These are phyloP conservation scores for Nannobrachium achirus DNA, from an alignment of 2,113 vertebrate genomes.

Conservation along the genomic window DNA sequence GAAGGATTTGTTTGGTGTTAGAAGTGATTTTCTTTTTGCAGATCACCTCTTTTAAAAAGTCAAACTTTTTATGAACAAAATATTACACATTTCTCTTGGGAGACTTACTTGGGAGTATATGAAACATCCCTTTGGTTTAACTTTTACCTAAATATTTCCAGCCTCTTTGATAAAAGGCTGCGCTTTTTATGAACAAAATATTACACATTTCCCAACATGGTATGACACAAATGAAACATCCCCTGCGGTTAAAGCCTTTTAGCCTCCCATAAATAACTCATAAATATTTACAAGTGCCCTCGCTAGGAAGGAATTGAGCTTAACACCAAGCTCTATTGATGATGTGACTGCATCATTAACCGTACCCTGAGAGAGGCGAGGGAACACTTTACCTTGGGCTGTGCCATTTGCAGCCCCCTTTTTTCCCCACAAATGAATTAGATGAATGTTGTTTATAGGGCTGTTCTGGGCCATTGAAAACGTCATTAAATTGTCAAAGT, in stretches of 20 bases:
- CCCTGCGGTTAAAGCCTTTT: constrained; percentile 17
- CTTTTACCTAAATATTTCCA: too few species aligned
- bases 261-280: constrained; percentile 19
- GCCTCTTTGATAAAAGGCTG: too few species aligned
- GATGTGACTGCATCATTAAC: constrained; percentile 65
- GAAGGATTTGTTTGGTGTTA: too few species aligned
- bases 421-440: constrained; percentile 59
- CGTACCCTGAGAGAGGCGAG: constrained; percentile 37
- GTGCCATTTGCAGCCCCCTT: constrained; percentile 27
- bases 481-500: constrained; percentile 52
- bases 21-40: too few species aligned
- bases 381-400: constrained; percentile 53
- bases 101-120: too few species aligned
- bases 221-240: constrained; percentile 4
- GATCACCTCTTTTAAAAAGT: too few species aligned
- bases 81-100: too few species aligned
- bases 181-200: neutral
- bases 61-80: too few species aligned
- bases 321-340: constrained; percentile 41
- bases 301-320: constrained; percentile 23
- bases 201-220: neutral
- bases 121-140: too few species aligned
- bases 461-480: constrained; percentile 64
- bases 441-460: constrained; percentile 65
- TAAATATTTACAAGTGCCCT: constrained; percentile 18